These are phyloP conservation scores for Leptinotarsa tumamoca DNA, from an alignment of 2,888 invertebrate species.

Conservation along the genomic window DNA sequence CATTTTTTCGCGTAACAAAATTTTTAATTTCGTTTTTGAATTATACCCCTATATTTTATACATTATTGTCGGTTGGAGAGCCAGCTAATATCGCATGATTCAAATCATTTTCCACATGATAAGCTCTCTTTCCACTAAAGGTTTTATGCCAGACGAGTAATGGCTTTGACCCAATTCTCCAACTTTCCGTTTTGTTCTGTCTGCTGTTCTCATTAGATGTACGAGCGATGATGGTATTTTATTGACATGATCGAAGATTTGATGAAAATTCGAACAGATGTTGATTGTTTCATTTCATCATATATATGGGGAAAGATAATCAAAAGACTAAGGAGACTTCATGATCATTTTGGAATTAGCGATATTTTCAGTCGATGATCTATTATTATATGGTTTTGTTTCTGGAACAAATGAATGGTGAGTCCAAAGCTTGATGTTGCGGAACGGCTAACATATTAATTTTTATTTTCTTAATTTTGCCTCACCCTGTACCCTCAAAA, in stretches of 20 bases:
- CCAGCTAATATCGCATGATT: neutral
- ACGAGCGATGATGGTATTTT: neutral
- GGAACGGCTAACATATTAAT: no score
- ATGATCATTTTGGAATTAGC: neutral
- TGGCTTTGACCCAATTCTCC: neutral
- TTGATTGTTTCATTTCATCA: constrained; percentile 9
- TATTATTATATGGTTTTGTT: no score
- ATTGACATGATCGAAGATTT: neutral
- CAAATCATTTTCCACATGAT: constrained; percentile 11
- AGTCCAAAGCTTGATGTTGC: no score
- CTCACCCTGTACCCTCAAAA: no score
- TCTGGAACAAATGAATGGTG: no score
- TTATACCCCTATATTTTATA: neutral
- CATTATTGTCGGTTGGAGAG: neutral
- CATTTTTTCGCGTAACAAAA: neutral
- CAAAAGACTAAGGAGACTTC: no score
- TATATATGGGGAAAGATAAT: no score
- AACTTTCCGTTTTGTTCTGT: constrained; percentile 2
- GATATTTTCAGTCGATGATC: neutral
- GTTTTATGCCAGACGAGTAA: constrained; percentile 1
- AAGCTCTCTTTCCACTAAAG: neutral
- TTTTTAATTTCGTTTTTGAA: neutral
- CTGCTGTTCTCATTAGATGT: neutral
- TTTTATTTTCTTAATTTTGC: no score
- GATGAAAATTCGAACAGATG: no score